Conservation (phyloP, 2,888 invertebrate species). For the Prosapia bicincta region DNA sequence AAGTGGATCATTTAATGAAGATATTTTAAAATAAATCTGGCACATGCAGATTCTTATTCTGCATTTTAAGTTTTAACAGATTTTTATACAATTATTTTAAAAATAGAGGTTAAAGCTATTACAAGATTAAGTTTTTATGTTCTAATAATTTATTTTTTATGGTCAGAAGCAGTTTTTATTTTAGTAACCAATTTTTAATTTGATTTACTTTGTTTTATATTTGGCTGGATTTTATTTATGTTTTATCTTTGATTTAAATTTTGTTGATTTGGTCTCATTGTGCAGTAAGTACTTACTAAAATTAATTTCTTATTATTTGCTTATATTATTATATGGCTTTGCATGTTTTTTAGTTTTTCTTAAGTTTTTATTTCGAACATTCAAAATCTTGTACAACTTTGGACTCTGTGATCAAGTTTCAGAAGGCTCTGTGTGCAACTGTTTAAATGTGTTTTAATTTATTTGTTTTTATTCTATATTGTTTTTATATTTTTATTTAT, state of each 20-base stretch:
- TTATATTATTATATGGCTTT: neutral
- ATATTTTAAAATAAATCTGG: too few relatives aligned
- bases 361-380: conserved; percentile 25
- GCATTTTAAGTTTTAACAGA: too few relatives aligned
- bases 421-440: conserved; percentile 30
- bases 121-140: too few relatives aligned
- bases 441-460: conserved; percentile 1
- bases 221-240: neutral
- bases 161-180: too few relatives aligned
- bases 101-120: too few relatives aligned
- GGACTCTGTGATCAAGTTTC: conserved; percentile 30
- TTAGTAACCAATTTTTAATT: too few relatives aligned
- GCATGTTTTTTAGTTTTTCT: conserved; percentile 28
- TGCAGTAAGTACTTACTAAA: neutral
- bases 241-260: neutral
- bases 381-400: conserved; percentile 34
- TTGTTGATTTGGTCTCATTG: conserved; percentile 10
- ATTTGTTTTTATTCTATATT: conserved; percentile 4
- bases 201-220: too few relatives aligned
- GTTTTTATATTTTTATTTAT: conserved; percentile 7
- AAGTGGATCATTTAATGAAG: too few relatives aligned
- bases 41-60: too few relatives aligned
- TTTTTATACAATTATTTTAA: too few relatives aligned
- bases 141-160: too few relatives aligned
- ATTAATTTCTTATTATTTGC: neutral